These are phyloP conservation scores for Saguinus imperator DNA, from an alignment of 2,113 vertebrate species.

Conservation along the genomic window DNA sequence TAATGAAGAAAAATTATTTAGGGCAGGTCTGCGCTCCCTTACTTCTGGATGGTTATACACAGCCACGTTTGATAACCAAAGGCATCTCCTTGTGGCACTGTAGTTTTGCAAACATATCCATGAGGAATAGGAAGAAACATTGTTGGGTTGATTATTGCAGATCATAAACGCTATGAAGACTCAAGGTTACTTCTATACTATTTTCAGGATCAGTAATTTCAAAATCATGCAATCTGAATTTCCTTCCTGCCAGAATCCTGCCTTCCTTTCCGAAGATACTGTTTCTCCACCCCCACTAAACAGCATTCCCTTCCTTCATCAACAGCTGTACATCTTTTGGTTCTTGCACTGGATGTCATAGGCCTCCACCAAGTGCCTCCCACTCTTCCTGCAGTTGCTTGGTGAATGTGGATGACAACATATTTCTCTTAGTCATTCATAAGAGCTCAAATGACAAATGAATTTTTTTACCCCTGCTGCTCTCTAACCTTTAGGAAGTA, in stretches of 20 bases:
- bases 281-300: constrained; percentile 52
- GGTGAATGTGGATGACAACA: constrained; percentile 36
- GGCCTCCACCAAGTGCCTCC: neutral
- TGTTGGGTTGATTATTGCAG: neutral
- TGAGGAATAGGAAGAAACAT: neutral
- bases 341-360: constrained; percentile 47
- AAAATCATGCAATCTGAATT: constrained; percentile 16
- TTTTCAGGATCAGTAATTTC: constrained; percentile 47
- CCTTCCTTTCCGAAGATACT: constrained; percentile 42
- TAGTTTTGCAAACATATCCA: neutral
- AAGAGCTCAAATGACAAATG: constrained; percentile 77
- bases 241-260: constrained; percentile 14
- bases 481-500: constrained; percentile 80
- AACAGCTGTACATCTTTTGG: constrained; percentile 52
- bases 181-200: neutral
- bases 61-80: neutral
- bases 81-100: neutral
- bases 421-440: constrained; percentile 69
- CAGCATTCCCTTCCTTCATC: constrained; percentile 52
- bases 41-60: neutral
- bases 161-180: neutral
- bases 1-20: constrained; percentile 32
- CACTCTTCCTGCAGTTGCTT: constrained; percentile 31
- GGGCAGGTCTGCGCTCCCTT: neutral
- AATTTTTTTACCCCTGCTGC: constrained; percentile 76